These are phyloP conservation scores for Poeciliopsis gracilis DNA, from an alignment of 2,797 vertebrate genomes.

Conservation along the genomic window DNA sequence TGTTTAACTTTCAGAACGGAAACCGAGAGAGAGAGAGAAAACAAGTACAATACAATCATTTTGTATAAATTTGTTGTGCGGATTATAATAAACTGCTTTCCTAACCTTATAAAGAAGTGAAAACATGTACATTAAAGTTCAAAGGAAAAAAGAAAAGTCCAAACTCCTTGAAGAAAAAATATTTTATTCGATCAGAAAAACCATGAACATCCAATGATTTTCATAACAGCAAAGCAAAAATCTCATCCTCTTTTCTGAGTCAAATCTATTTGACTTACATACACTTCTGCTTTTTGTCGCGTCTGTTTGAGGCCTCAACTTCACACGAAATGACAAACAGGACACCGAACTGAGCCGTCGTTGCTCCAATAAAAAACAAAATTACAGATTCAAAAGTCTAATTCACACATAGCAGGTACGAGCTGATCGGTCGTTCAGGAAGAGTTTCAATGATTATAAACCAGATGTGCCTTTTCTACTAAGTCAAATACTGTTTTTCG, in stretches of 20 bases:
- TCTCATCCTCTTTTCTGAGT: not conserved
- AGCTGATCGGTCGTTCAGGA: not conserved
- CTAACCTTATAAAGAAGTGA: not conserved
- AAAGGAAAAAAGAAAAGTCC: not conserved
- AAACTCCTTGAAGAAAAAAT: slow-evolving; percentile 30
- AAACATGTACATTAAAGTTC: not conserved
- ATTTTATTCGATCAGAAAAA: slow-evolving; percentile 45
- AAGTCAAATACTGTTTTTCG: not conserved
- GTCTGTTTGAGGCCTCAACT: not conserved
- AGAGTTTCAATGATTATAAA: not conserved
- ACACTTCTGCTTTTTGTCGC: not conserved
- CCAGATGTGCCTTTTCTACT: not conserved
- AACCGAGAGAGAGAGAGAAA: not conserved
- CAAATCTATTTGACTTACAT: not conserved
- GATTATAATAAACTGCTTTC: not conserved
- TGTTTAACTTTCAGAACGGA: not conserved
- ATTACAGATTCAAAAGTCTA: not conserved
- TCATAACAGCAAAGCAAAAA: slow-evolving; percentile 38
- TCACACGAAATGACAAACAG: not conserved
- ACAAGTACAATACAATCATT: not conserved
- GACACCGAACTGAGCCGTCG: not conserved
- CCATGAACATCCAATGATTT: slow-evolving; percentile 22
- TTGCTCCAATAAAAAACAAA: not conserved
- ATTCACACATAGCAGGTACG: not conserved
- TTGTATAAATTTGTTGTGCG: not conserved